Base-by-base conservation (phyloP, 2,113 vertebrate genomes). In the Chinchilla lanigera region DNA sequence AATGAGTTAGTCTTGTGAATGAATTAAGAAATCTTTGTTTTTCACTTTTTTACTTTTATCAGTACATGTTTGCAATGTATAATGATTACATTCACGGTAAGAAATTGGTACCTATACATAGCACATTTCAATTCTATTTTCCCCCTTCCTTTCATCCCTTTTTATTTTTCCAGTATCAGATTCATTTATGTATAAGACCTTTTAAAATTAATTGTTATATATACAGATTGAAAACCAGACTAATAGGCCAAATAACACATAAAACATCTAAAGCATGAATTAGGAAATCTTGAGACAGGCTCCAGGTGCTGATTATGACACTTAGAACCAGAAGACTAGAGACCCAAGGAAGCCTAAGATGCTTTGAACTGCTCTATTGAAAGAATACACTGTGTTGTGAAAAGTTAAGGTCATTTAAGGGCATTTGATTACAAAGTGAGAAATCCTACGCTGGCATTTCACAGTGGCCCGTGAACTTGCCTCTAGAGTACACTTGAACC, bases 371-470 rank as follows among this genome's bases (percentile, higher is more conserved):
- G 52, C 11, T 41, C 60, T 93, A 11, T 24, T 63, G 33, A 73
- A 92, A 95, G 28, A 67, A 65, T 5, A 56, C 1, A 5, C 44
- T 58, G 8, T 90, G n/a, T 44, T 47, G 35, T 85, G 41, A 90
- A 93, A 91, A 73, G 30, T 16, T 67, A 83, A 75, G 71, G 50
- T 86, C 7, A 63, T 33, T 87, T 52, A n/a, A 90, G 80, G 19
- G 35, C 56, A 67, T 84, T 96, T 81, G 47, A 58, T 30, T 88
- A 85, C 41, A 86, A 73, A 67, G 17, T 91, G 33, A 93, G 83
- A 97, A 96, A 20, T 44, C 26, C 60, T 54, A 33, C 41, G 54
- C 44, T 91, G 87, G 44, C 78, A 44, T 50, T 96, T 97, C 83
- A 90, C 81, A 60, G 28, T 85, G 78, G 33, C 63, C 41, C 1